Evolutionary conservation across 2,113 vertebrate genomes (phyloP).

Genomic region (Panurus biarmicus): DNA sequence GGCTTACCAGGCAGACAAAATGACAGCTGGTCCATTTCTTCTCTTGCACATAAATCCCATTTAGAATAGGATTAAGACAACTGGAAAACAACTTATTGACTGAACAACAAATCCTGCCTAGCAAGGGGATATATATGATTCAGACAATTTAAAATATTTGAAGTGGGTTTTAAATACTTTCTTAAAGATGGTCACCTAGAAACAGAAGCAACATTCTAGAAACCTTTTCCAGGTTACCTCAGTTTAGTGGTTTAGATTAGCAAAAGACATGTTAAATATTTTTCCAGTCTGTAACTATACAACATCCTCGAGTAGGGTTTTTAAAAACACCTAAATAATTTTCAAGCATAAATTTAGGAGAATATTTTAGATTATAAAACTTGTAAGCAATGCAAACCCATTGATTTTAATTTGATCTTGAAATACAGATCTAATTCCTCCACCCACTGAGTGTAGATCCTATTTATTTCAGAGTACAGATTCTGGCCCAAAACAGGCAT

Average conservation of each 20-base stretch:
- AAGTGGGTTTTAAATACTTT: constrained; percentile 3
- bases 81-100: constrained; percentile 22
- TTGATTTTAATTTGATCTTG: not conserved
- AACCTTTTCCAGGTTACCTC: not conserved
- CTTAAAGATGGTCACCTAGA: not conserved
- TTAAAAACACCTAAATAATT: not conserved
- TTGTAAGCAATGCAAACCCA: not conserved
- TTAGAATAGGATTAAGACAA: constrained; percentile 62
- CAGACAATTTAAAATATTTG: not conserved
- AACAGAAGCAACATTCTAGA: not conserved
- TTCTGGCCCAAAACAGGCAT: not conserved
- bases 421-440: not conserved
- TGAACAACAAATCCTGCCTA: constrained; percentile 30
- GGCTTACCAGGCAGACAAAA: constrained; percentile 38
- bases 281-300: not conserved
- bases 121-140: not conserved
- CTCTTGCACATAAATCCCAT: constrained; percentile 60
- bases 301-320: not conserved
- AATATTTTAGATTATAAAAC: not conserved
- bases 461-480: not conserved
- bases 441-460: not conserved
- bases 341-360: not conserved
- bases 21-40: constrained; percentile 63
- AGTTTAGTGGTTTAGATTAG: not conserved
- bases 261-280: not conserved